Percentiles rank a stretch among this genome's conserved stretches.
phyloP scores from a whole-genome alignment of 1,140 invertebrate genomes.

The Drosophila arawakana region DNA sequence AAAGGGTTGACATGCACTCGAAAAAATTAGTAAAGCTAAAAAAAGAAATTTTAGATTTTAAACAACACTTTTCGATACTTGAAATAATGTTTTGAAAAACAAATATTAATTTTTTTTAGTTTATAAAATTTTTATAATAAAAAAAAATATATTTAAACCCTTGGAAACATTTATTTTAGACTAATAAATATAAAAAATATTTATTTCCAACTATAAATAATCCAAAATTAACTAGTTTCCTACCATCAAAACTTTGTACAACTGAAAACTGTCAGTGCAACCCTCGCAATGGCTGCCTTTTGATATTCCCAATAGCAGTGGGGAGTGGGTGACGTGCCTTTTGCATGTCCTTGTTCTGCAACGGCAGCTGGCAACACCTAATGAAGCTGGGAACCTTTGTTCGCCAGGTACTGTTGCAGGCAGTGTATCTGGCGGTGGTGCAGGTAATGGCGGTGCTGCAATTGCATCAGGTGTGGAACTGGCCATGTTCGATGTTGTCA shows the following conservation, averaged over 20 bases:
- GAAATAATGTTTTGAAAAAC: too few species aligned
- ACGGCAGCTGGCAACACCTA: slow-evolving; percentile 27
- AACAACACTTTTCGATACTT: too few species aligned
- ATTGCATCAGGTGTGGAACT: slow-evolving; percentile 47
- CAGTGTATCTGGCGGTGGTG: background rate
- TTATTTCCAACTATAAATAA: too few species aligned
- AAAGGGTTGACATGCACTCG: slow-evolving; percentile 28
- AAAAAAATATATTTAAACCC: too few species aligned
- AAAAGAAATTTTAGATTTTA: background rate
- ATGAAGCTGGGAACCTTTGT: slow-evolving; percentile 38
- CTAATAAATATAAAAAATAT: too few species aligned
- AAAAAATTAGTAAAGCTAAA: slow-evolving; percentile 4
- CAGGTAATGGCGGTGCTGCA: background rate
- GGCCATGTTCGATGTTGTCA: slow-evolving; percentile 43
- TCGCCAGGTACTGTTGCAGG: slow-evolving; percentile 21
- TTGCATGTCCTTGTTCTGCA: slow-evolving; percentile 31
- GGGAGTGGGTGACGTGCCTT: background rate
- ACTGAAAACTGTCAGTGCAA: slow-evolving; percentile 11
- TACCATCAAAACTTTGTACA: background rate
- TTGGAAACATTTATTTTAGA: too few species aligned
- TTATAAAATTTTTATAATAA: too few species aligned
- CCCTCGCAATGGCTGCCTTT: slow-evolving; percentile 33
- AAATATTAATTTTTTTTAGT: too few species aligned
- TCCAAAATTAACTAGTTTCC: too few species aligned
- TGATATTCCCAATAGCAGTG: slow-evolving; percentile 8